Conservation (phyloP, 2,797 vertebrate species). For the Phyllotis vaccarum region DNA sequence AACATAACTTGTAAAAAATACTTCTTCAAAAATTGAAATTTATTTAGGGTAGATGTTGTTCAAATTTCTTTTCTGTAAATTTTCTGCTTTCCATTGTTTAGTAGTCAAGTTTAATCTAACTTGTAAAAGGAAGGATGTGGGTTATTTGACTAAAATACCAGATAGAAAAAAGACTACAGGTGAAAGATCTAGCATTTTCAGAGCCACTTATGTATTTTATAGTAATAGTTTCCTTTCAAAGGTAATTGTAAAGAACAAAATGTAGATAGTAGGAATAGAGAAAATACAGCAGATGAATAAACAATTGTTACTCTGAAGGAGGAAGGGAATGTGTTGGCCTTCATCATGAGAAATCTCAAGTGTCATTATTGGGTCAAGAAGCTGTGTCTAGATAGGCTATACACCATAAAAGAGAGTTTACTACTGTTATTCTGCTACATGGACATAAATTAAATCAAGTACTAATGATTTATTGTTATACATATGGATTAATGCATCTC, state of each 20-base stretch:
- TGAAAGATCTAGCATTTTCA: conserved; percentile 9
- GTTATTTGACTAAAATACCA: not conserved
- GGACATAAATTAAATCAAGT: not conserved
- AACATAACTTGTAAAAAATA: not conserved
- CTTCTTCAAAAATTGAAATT: conserved; percentile 28
- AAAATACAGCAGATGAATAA: not conserved
- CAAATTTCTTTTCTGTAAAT: not conserved
- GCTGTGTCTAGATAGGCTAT: not conserved
- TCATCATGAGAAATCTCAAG: not conserved
- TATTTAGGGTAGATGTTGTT: not conserved
- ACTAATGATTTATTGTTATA: not conserved
- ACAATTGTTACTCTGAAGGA: not conserved
- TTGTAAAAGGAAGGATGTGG: conserved; percentile 9
- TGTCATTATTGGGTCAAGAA: not conserved
- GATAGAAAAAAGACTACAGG: conserved; percentile 1
- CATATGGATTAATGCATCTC: not conserved
- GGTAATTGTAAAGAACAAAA: not conserved
- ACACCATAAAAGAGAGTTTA: not conserved
- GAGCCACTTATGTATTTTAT: conserved; percentile 20
- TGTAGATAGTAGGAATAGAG: not conserved
- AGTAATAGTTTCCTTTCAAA: not conserved
- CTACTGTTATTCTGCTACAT: not conserved
- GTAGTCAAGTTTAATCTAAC: not conserved
- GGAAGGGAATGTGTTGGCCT: not conserved
- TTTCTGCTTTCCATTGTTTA: not conserved